Evolutionary conservation across 2,113 vertebrate genomes (phyloP), one percentile per base, ranked within the genome.

Genomic region (Steatornis caripensis): DNA sequence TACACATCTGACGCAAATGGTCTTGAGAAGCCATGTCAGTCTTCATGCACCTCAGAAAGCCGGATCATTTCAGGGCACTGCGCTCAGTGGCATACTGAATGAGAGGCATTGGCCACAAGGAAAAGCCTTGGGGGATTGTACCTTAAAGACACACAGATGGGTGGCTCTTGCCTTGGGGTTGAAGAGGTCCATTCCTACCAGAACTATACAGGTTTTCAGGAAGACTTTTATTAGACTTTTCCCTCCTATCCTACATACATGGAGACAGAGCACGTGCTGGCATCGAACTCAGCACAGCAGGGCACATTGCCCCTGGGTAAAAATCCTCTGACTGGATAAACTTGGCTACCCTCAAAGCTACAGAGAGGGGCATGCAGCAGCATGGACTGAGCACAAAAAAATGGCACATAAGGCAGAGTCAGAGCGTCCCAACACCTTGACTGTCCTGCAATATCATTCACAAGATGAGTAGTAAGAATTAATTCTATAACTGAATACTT

Each of bases 221-320:
- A 26, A 55, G 32, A 36, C 1, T 3, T 60, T 74, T 51, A 34
- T 23, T 15, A 87, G 23, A 12, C 29, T 46, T 94, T 76, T 46
- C 15, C 15, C 14, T 54, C 6, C 32, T 27, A 0, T 62, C 46
- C 11, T 68, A 24, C 22, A 9, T 18, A 5, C 2, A 6, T 9
- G 29, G 27, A 18, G 18, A 46, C 2, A 32, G 26, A 54, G 10
- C 10, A 26, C 3, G 9, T 41, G 8, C 24, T 27, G 57, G 7
- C 39, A 68, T 32, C 2, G 2, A 58, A 26, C 41, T 76, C 41
- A 26, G 12, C 21, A 27, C 24, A 11, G 13, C 11, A 15, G 13
- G 20, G 11, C 32, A 5, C 5, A 0, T 34, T 36, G 4, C 11
- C 45, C 7, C 36, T 43, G 26, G 4, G 5, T 41, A 68, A 68